Percentiles rank a stretch among this genome's conserved stretches.
Evolutionary conservation across 1,140 invertebrate species (phyloP).

Genomic region (Nymphalis io): DNA sequence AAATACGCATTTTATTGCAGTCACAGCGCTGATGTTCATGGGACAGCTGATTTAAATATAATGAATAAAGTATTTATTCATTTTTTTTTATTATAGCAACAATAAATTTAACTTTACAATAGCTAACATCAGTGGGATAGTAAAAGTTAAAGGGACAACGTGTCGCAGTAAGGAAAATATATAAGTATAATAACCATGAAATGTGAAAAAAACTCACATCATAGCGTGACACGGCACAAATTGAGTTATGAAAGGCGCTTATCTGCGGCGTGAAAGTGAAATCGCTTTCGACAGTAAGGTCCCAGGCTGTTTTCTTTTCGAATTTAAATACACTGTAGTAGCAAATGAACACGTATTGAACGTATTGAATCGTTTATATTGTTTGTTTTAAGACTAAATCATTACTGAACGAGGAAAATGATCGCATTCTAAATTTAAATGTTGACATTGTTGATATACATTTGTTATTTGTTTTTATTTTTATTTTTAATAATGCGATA

Average conservation of each 20-base stretch:
- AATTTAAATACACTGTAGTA: constrained; percentile 8
- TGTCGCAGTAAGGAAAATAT: not conserved
- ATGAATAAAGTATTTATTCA: not conserved
- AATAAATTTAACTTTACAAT: not conserved
- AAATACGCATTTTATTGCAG: no score
- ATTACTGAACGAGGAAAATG: not conserved
- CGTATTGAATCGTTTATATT: not conserved
- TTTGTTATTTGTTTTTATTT: not conserved
- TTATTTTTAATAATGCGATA: not conserved
- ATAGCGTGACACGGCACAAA: constrained; percentile 37
- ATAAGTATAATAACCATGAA: constrained; percentile 32
- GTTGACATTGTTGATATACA: no score
- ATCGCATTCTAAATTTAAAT: not conserved
- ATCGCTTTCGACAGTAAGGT: constrained; percentile 37
- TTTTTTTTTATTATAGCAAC: not conserved
- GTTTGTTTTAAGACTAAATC: no score
- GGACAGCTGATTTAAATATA: no score
- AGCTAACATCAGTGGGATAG: not conserved
- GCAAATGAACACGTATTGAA: not conserved
- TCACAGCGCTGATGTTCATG: no score
- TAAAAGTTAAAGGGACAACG: not conserved
- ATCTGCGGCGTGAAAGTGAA: constrained; percentile 42
- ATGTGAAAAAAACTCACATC: constrained; percentile 33
- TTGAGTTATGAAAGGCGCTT: constrained; percentile 36
- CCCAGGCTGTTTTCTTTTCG: constrained; percentile 27